These are phyloP conservation scores for Ips typographus DNA, from an alignment of 1,140 invertebrate genomes.

Conservation along the genomic window DNA sequence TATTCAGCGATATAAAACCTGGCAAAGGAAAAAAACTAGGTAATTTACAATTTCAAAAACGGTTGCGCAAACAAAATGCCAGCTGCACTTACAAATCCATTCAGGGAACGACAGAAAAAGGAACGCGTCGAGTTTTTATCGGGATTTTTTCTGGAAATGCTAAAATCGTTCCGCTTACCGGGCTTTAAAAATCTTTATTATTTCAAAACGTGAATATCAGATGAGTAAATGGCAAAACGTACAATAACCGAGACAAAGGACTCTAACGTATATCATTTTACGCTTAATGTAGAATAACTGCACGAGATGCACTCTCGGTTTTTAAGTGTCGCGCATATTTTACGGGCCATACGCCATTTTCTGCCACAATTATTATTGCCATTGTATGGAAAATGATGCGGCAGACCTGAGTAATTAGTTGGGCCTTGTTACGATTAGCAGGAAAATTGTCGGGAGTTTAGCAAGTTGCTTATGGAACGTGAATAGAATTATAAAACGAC, in stretches of 20 bases:
- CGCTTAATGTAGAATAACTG: constrained; percentile 8
- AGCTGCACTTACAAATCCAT: constrained; percentile 17
- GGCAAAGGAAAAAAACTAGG: constrained; percentile 3
- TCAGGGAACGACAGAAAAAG: constrained; percentile 4
- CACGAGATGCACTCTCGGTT: background rate
- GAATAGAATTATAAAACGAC: no score
- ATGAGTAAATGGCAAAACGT: constrained; percentile 3
- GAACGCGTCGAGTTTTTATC: constrained; percentile 4
- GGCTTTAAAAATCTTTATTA: constrained; percentile 14
- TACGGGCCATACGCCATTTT: no score
- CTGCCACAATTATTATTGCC: no score
- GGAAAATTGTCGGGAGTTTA: no score
- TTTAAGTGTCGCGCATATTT: background rate
- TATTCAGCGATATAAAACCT: background rate
- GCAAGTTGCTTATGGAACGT: no score
- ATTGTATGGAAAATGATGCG: no score
- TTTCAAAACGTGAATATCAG: constrained; percentile 12
- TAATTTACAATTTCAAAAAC: constrained; percentile 11
- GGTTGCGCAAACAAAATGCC: constrained; percentile 15
- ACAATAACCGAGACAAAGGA: constrained; percentile 9
- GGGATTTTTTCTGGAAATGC: constrained; percentile 4
- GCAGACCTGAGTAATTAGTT: no score
- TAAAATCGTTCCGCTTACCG: constrained; percentile 5
- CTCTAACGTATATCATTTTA: constrained; percentile 6
- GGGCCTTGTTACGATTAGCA: no score